Evolutionary conservation across 2,888 invertebrate genomes (phyloP), one percentile per base, ranked within the genome.

Genomic region (Drosophila aldrichi): DNA sequence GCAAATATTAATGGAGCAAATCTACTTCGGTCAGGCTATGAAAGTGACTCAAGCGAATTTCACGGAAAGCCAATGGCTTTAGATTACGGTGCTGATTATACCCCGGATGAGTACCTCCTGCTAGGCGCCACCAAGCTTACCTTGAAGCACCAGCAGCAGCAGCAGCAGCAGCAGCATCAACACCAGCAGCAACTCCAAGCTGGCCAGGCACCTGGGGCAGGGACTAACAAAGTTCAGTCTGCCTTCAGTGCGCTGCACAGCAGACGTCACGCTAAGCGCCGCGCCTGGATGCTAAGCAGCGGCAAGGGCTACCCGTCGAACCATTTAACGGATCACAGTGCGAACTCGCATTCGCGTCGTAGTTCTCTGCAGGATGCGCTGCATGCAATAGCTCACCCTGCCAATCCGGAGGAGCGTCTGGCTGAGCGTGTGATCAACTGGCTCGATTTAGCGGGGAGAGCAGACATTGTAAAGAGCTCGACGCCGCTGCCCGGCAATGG

Each of bases 401-500:
- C 61, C 7, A 90, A 91, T 61, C 89, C 92, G 0, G 92, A 92
- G 43, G 93, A 93, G 55, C 91, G 94, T 34, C 90, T 95, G 55
- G 95, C 96, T 0, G 96, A 97, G 70, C 94, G 96, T 61, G 97
- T 97, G 0, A 92, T 97, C 5, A 95, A 96, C 82, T 97, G 97
- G 97, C 89, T 97, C 76, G 96, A 97, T 90, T 92, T 96, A 63
- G 96, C 96, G 0, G 96, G 95, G 0, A 94, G 95, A 85, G 93
- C 94, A 18, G 82, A 86, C 9, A 83, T 83, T 20, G 75, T 90
- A 0, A 89, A 87, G 59, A 66, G 60, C 3, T 62, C 76, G 18
- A 67, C 63, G 2, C 63, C 82, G 5, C 34, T 64, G 18, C 75
- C 76, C 34, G 70, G 61, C 16, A 49, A 55, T 1, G 63, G 61